Conservation (phyloP, 2,797 vertebrate genomes). For the Gambusia yucatana region DNA sequence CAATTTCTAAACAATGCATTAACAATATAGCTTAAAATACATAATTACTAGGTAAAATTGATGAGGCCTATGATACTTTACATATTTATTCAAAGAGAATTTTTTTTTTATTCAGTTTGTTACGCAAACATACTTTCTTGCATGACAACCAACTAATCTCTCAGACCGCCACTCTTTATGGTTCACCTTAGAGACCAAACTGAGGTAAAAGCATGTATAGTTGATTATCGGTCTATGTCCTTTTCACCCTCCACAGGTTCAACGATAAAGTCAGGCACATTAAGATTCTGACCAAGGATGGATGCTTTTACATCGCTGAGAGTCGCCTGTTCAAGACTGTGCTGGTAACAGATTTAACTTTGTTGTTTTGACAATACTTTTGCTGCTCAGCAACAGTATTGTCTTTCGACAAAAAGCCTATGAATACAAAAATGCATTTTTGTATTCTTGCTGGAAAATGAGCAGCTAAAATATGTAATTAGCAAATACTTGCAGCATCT, state of each 20-base stretch:
- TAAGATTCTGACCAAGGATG: constrained; percentile 95
- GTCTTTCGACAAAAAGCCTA: background rate
- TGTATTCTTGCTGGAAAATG: background rate
- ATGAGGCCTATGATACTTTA: background rate
- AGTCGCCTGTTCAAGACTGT: constrained; percentile 92
- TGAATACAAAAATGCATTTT: background rate
- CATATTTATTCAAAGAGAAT: constrained; percentile 2
- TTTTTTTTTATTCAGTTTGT: background rate
- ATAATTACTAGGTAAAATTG: background rate
- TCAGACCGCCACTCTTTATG: constrained; percentile 36
- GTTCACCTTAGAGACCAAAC: constrained; percentile 42
- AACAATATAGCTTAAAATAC: background rate
- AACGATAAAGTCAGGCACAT: constrained; percentile 96
- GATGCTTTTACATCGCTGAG: constrained; percentile 94
- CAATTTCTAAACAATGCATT: background rate
- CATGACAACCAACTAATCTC: constrained; percentile 26
- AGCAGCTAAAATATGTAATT: background rate
- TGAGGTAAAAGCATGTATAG: constrained; percentile 57
- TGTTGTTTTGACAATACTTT: constrained; percentile 31
- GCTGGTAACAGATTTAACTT: constrained; percentile 83
- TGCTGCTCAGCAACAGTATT: background rate
- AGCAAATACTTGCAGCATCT: background rate
- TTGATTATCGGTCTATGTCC: constrained; percentile 83
- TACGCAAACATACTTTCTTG: constrained; percentile 22
- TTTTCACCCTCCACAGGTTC: constrained; percentile 90